Percentiles rank a stretch among this genome's conserved stretches.
Evolutionary conservation across 2,113 vertebrate species (phyloP).

Genomic region (Speoplatyrhinus poulsoni): DNA sequence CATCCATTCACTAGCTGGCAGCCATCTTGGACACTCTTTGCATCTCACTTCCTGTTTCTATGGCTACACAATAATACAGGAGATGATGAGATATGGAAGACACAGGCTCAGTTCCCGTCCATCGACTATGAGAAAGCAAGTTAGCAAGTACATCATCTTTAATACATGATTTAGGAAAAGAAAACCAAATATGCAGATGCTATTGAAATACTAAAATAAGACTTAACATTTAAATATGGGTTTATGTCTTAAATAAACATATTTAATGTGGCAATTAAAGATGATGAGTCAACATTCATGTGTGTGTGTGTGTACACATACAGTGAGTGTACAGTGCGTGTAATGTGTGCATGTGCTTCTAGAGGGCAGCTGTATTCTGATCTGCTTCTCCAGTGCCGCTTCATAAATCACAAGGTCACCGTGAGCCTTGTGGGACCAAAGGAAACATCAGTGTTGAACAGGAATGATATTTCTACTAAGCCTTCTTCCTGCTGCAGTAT

Average conservation of each 20-base stretch:
- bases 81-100: constrained; percentile 60
- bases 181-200: too few relatives aligned
- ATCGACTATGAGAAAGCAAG: constrained; percentile 16
- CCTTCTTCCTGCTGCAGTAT: constrained; percentile 48
- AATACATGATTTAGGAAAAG: too few relatives aligned
- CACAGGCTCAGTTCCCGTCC: constrained; percentile 61
- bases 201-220: too few relatives aligned
- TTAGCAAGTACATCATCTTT: neutral
- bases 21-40: constrained; percentile 78
- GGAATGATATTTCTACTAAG: constrained; percentile 56
- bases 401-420: constrained; percentile 60
- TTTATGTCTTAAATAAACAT: neutral
- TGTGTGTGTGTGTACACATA: constrained; percentile 4
- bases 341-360: constrained; percentile 24
- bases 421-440: constrained; percentile 47
- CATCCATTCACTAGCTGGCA: constrained; percentile 77
- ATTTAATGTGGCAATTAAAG: neutral
- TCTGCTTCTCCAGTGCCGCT: constrained; percentile 23
- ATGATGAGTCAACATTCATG: neutral
- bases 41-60: constrained; percentile 78
- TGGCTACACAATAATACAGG: constrained; percentile 58
- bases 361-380: constrained; percentile 51
- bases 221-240: too few relatives aligned
- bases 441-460: constrained; percentile 54
- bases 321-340: constrained; percentile 2